These are phyloP conservation scores for Melipona bicolor DNA, from an alignment of 2,888 invertebrate genomes.

Conservation along the genomic window DNA sequence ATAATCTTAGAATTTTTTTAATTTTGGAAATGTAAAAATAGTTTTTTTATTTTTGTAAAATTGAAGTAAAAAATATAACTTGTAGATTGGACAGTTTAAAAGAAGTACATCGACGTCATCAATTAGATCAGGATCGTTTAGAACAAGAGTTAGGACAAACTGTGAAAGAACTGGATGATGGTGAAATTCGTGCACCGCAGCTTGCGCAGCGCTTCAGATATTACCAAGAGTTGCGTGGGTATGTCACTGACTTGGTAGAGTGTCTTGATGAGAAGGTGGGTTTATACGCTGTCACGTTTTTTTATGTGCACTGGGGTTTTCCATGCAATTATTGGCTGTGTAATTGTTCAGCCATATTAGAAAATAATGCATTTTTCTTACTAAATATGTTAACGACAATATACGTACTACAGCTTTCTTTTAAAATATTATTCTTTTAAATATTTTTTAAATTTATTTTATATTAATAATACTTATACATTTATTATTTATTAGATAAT, in stretches of 20 bases:
- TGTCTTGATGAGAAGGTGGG: slow-evolving; percentile 98
- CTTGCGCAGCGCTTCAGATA: slow-evolving; percentile 94
- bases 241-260: slow-evolving; percentile 98
- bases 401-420: neutral
- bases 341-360: slow-evolving; percentile 59
- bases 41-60: slow-evolving; percentile 35
- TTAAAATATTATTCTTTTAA: neutral
- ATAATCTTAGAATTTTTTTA: neutral
- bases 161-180: slow-evolving; percentile 86
- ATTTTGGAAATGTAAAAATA: slow-evolving; percentile 36
- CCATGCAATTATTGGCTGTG: slow-evolving; percentile 71
- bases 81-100: slow-evolving; percentile 86
- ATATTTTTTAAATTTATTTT: neutral
- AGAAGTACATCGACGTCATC: slow-evolving; percentile 86
- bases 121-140: slow-evolving; percentile 85
- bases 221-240: slow-evolving; percentile 98
- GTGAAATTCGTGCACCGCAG: slow-evolving; percentile 86
- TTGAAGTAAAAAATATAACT: slow-evolving; percentile 32
- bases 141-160: slow-evolving; percentile 81
- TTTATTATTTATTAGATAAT: neutral
- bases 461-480: neutral
- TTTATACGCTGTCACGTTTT: slow-evolving; percentile 83
- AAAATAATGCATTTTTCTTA: slow-evolving; percentile 61
- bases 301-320: slow-evolving; percentile 77
- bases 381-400: neutral